Base-by-base conservation (phyloP, 1,140 invertebrate species). In the Trichonephila clavipes region DNA sequence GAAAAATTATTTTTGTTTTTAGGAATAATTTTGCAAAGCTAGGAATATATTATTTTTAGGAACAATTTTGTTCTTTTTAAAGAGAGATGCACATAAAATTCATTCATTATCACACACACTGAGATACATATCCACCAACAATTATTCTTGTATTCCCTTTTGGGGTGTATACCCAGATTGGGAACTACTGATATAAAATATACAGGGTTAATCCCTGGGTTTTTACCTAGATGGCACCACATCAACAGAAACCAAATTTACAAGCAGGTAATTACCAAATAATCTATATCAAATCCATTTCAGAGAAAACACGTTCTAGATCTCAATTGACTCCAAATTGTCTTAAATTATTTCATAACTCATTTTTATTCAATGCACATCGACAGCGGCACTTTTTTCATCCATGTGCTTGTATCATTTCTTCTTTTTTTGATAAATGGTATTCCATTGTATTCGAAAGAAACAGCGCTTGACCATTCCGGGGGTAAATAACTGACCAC, bases 141-240 rank as follows among this genome's bases (percentile, higher is more conserved):
- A 51, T 51, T 10, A 51, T 10, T 28, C 28, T 28, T 28, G 28
- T 28, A 28, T 28, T 28, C 7, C 51, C 51, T 12, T 10, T 51
- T 51, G 51, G 51, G 1, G 10, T 51, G 5, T 5, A 51, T 51
- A 10, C 6, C 5, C 8, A 8, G 44, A 3, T 51, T 51, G 44
- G 6, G 44, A 51, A 51, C 7, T 51, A 51, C 10, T 51, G 51
- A 10, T 51, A 10, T 51, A 51, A 51, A 8, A 51, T 51, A 51
- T 10, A 51, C 5, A 51, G 0, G n/a, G 16, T 77, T 77, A 77
- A 16, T 77, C 28, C 16, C 1, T 3, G 6, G 0, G 0, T 77
- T 19, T 77, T 8, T 40, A 34, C 72, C 72, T 77, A 77, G 72
- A 77, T 77, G 72, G 72, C 72, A 40, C 72, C 72, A 34, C 28